Percentiles rank a stretch among this genome's conserved stretches.
Conservation (phyloP, 2,888 invertebrate species). For the Eucriotettix oculatus region DNA sequence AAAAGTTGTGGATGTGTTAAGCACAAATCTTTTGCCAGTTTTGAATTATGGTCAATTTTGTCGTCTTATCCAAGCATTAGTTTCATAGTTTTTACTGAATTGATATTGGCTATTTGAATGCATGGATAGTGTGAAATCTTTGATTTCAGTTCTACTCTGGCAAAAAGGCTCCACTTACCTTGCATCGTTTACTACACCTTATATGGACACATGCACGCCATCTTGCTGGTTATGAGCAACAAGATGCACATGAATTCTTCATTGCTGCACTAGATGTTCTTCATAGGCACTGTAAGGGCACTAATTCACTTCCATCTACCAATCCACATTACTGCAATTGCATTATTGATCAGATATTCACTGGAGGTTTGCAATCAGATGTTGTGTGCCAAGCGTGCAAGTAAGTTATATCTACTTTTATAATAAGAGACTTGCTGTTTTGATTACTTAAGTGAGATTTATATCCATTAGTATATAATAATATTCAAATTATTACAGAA, state of each 20-base stretch:
- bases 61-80: neutral
- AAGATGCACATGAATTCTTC: slow-evolving; percentile 98
- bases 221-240: slow-evolving; percentile 89
- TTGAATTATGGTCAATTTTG: no score
- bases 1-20: no score
- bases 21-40: neutral
- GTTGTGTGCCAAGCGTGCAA: slow-evolving; percentile 90
- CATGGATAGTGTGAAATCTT: neutral
- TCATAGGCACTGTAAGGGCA: slow-evolving; percentile 53
- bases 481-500: no score
- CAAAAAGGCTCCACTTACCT: slow-evolving; percentile 68
- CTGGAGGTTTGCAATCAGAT: slow-evolving; percentile 89
- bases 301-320: slow-evolving; percentile 11
- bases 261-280: slow-evolving; percentile 87
- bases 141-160: slow-evolving; percentile 76
- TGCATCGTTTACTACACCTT: slow-evolving; percentile 76
- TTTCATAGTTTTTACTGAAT: neutral
- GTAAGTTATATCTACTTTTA: slow-evolving; percentile 27
- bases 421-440: no score
- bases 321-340: slow-evolving; percentile 61
- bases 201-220: slow-evolving; percentile 96
- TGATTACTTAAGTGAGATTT: no score
- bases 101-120: neutral
- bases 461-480: no score
- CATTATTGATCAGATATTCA: slow-evolving; percentile 95